Percentiles rank a stretch among this genome's conserved stretches.
phyloP scores from a whole-genome alignment of 1,140 invertebrate species.

The Drosophila rhopaloa region DNA sequence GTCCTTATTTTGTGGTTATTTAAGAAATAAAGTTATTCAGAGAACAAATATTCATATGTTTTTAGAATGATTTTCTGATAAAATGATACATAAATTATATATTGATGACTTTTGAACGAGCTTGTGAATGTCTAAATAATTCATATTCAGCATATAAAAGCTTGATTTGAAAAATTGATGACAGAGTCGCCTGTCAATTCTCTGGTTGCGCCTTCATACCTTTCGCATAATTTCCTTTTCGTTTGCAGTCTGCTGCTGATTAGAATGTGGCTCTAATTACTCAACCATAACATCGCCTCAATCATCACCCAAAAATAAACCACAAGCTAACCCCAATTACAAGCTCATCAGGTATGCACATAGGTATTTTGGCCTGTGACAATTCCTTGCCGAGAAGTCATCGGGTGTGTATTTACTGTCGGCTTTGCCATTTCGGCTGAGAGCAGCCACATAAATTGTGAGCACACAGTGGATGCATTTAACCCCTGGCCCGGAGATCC shows the following conservation, averaged over 20 bases:
- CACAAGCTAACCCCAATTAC: constrained; percentile 52
- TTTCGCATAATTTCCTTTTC: not conserved
- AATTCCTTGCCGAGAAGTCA: constrained; percentile 42
- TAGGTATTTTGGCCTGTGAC: constrained; percentile 29
- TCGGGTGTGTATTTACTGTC: constrained; percentile 25
- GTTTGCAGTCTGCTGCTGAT: constrained; percentile 1
- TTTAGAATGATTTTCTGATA: no score
- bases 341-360: constrained; percentile 56
- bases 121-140: not conserved
- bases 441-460: constrained; percentile 52
- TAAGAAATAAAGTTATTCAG: no score
- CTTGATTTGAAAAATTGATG: not conserved
- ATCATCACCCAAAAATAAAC: constrained; percentile 26
- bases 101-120: not conserved
- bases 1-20: not conserved
- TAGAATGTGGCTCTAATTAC: constrained; percentile 32
- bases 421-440: constrained; percentile 24
- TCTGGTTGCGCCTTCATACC: not conserved
- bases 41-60: no score
- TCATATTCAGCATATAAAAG: not conserved
- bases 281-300: constrained; percentile 6
- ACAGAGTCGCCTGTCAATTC: not conserved
- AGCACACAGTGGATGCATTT: constrained; percentile 61
- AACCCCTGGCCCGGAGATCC: constrained; percentile 33
- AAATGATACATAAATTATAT: not conserved